Conservation (phyloP, 2,888 invertebrate genomes). For the Chrysotoxum bicinctum region DNA sequence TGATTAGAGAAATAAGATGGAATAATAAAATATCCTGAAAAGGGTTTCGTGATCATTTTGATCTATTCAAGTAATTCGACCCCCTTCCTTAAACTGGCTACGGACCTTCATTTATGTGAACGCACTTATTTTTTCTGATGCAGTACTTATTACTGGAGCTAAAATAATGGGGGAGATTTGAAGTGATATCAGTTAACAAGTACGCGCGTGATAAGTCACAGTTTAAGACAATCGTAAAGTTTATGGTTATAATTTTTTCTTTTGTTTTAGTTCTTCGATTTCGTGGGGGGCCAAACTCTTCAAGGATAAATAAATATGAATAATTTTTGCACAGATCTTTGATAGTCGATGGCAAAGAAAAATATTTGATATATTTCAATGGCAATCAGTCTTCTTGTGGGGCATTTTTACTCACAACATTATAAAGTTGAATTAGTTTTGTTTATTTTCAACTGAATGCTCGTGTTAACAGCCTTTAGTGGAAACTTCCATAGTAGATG, state of each 20-base stretch:
- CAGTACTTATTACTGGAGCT: conserved; percentile 35
- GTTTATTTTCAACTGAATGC: not conserved
- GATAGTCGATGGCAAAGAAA: not conserved
- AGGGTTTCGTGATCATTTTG: too few species aligned
- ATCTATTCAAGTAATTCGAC: too few species aligned
- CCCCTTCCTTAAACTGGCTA: too few species aligned
- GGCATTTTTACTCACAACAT: not conserved
- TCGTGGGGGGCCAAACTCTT: conserved; percentile 31
- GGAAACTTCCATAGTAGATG: too few species aligned
- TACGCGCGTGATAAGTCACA: conserved; percentile 62
- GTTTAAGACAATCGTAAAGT: conserved; percentile 14
- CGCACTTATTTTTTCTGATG: conserved; percentile 55
- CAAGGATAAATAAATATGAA: not conserved
- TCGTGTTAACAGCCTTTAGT: not conserved
- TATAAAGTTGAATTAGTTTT: not conserved
- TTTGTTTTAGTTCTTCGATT: conserved; percentile 14
- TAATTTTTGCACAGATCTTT: not conserved
- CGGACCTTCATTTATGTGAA: not conserved
- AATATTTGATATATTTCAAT: not conserved
- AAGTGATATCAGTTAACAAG: conserved; percentile 43
- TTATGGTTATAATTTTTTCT: not conserved
- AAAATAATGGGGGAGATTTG: conserved; percentile 15
- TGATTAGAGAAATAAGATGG: too few species aligned
- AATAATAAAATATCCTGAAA: too few species aligned
- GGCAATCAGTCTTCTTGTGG: not conserved